These are phyloP conservation scores for Monopis laevigella DNA, from an alignment of 2,888 invertebrate species.

Conservation along the genomic window DNA sequence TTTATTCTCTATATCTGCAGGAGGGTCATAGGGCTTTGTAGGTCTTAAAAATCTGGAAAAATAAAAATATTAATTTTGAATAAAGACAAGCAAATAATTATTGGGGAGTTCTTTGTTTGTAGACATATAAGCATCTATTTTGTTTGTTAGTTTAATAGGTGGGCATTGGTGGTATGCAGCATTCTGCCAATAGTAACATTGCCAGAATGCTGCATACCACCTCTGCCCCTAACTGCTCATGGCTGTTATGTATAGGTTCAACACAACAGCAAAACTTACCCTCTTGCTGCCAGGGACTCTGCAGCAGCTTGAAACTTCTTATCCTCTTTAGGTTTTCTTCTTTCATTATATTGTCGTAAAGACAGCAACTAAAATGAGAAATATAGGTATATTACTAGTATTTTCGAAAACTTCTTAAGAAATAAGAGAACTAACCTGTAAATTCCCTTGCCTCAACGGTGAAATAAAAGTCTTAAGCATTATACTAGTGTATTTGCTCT, in stretches of 20 bases:
- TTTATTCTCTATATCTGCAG: conserved; percentile 68
- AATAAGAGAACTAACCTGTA: conserved; percentile 1
- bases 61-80: too few species aligned
- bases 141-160: too few species aligned
- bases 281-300: conserved; percentile 74
- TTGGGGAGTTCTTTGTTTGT: too few species aligned
- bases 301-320: conserved; percentile 63
- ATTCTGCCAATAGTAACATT: too few species aligned
- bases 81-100: too few species aligned
- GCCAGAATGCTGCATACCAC: too few species aligned
- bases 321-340: conserved; percentile 46
- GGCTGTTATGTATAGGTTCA: too few species aligned
- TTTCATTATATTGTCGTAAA: conserved; percentile 22
- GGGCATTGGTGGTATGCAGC: too few species aligned
- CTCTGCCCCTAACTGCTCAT: too few species aligned
- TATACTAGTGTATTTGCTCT: too few species aligned
- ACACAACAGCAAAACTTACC: too few species aligned
- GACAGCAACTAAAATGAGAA: neutral
- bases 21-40: conserved; percentile 78
- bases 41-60: conserved; percentile 80
- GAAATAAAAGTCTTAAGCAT: neutral
- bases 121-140: too few species aligned
- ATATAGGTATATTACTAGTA: neutral
- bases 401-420: neutral
- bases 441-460: neutral